A percentile compares a stretch with the other conserved stretches of the same genome.
Conservation (phyloP, 2,888 invertebrate genomes). For the Chaetogeoica ovagalla region DNA sequence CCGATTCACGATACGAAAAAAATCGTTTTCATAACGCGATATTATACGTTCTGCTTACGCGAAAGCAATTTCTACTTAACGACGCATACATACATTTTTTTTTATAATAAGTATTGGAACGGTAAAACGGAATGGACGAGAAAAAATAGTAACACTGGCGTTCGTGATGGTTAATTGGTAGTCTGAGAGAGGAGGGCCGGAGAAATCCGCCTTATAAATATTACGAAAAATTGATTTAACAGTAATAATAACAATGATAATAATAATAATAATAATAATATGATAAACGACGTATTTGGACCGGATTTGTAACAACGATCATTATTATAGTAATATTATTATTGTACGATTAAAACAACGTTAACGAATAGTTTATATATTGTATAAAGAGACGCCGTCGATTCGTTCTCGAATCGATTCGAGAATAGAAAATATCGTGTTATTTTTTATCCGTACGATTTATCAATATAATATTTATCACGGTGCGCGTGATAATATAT, state of each 20-base stretch:
- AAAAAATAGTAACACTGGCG: background rate
- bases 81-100: no score
- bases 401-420: no score
- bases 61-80: background rate
- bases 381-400: no score
- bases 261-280: no score
- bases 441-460: no score
- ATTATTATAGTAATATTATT: background rate
- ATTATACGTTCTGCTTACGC: background rate
- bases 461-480: no score
- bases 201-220: constrained; percentile 14
- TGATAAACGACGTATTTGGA: background rate
- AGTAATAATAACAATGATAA: background rate
- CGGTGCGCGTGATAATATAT: no score
- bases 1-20: background rate
- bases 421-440: no score
- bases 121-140: background rate
- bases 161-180: background rate
- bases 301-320: background rate
- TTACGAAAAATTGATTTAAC: constrained; percentile 17
- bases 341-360: background rate
- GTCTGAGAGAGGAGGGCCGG: background rate
- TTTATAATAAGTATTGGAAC: no score
- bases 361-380: no score
- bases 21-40: no score